Percentiles rank a stretch among this genome's conserved stretches.
These are phyloP conservation scores for Luperina testacea DNA, from an alignment of 2,888 invertebrate species.

Conservation along the genomic window DNA sequence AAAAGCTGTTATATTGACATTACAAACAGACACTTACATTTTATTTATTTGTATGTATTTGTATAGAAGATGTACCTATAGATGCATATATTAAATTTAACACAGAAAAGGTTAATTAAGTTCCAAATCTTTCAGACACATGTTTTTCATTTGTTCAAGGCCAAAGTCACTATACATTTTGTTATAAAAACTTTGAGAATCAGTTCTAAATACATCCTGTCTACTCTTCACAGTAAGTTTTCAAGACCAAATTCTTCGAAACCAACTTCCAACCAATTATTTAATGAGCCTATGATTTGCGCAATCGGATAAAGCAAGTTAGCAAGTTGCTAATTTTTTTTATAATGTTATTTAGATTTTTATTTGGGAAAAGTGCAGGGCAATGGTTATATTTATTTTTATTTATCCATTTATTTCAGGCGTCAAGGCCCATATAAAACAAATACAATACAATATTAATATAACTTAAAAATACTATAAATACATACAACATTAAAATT, in stretches of 20 bases:
- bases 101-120: slow-evolving; percentile 23
- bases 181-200: slow-evolving; percentile 26
- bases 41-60: too few relatives aligned
- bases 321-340: background rate
- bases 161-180: slow-evolving; percentile 22
- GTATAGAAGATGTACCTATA: background rate
- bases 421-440: too few relatives aligned
- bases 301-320: background rate
- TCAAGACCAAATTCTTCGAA: slow-evolving; percentile 8
- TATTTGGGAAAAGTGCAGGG: background rate
- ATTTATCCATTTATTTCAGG: too few relatives aligned
- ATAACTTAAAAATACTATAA: too few relatives aligned
- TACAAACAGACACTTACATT: too few relatives aligned
- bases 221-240: slow-evolving; percentile 1
- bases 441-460: too few relatives aligned
- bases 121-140: slow-evolving; percentile 22
- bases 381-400: too few relatives aligned
- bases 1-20: too few relatives aligned
- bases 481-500: too few relatives aligned
- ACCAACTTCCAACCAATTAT: background rate
- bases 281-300: background rate
- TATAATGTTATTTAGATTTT: too few relatives aligned
- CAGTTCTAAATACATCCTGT: slow-evolving; percentile 17
- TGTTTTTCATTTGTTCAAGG: slow-evolving; percentile 29
- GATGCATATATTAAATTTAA: background rate